These are phyloP conservation scores for Megaleporinus macrocephalus DNA, from an alignment of 2,113 vertebrate species.

Conservation along the genomic window DNA sequence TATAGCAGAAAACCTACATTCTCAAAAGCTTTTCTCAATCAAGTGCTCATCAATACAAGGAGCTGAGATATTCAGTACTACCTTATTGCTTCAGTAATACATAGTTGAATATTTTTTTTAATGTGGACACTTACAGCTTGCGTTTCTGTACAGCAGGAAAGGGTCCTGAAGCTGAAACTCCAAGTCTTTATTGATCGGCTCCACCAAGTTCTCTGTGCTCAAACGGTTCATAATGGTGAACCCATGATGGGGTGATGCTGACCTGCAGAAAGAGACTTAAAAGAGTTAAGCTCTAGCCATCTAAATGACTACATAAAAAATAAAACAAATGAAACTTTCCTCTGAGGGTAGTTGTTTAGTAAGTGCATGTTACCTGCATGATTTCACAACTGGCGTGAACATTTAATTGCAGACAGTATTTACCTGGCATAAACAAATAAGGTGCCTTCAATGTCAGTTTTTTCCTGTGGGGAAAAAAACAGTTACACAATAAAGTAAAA, in stretches of 20 bases:
- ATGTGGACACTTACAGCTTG: slow-evolving; percentile 76
- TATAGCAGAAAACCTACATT: neutral
- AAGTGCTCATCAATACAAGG: neutral
- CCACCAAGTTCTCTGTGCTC: slow-evolving; percentile 93
- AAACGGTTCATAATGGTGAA: slow-evolving; percentile 98
- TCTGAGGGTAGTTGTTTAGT: too few relatives aligned
- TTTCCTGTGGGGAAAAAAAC: slow-evolving; percentile 85
- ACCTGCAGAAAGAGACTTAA: slow-evolving; percentile 78
- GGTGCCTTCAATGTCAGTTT: slow-evolving; percentile 96
- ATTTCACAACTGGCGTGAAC: neutral
- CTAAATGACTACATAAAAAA: neutral
- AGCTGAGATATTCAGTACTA: neutral
- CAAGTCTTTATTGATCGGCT: slow-evolving; percentile 97
- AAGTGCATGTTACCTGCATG: too few relatives aligned
- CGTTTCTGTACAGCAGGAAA: slow-evolving; percentile 96
- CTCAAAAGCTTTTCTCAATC: neutral
- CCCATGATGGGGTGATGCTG: slow-evolving; percentile 93
- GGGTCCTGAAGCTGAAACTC: slow-evolving; percentile 98
- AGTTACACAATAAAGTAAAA: neutral
- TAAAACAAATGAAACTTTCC: too few relatives aligned
- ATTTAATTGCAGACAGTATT: slow-evolving; percentile 31
- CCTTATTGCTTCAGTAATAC: neutral
- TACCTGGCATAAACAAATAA: slow-evolving; percentile 97
- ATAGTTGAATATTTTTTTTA: too few relatives aligned
- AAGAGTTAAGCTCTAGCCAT: neutral